A percentile compares a stretch with the other conserved stretches of the same genome.
Evolutionary conservation across 23 tunicate genomes (phyloP).

Genomic region (Trididemnum miniatum): DNA sequence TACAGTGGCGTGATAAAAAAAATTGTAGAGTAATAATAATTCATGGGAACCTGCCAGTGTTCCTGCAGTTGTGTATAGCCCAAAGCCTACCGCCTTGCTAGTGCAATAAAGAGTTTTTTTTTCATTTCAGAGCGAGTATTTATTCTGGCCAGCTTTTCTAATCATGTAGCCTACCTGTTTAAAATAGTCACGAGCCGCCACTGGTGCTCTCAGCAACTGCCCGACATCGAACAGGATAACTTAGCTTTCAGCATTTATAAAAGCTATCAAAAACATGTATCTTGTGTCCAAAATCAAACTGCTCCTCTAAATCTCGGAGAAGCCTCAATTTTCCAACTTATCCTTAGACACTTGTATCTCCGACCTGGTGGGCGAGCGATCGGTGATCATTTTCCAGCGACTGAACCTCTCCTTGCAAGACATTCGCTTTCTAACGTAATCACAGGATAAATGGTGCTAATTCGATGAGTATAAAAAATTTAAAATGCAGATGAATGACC

Average conservation of each 20-base stretch:
- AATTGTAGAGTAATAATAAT: no score
- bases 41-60: no score
- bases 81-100: no score
- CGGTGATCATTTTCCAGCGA: constrained; percentile 10
- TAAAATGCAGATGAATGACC: neutral
- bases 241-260: constrained; percentile 7
- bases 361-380: constrained; percentile 6
- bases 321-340: constrained; percentile 3
- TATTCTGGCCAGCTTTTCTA: no score
- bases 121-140: no score
- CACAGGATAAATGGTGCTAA: constrained; percentile 12
- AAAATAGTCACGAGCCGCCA: no score
- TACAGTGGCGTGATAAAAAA: no score
- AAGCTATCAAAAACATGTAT: neutral
- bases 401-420: neutral
- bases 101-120: no score
- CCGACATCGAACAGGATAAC: neutral
- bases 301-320: neutral
- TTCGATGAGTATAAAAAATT: neutral
- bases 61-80: no score
- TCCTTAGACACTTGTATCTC: neutral
- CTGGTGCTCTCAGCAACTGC: constrained; percentile 20
- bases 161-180: no score
- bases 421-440: constrained; percentile 6
- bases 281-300: neutral